A percentile compares a stretch with the other conserved stretches of the same genome.
Conservation (phyloP, 2,888 invertebrate genomes). For the Mythimna pallens region DNA sequence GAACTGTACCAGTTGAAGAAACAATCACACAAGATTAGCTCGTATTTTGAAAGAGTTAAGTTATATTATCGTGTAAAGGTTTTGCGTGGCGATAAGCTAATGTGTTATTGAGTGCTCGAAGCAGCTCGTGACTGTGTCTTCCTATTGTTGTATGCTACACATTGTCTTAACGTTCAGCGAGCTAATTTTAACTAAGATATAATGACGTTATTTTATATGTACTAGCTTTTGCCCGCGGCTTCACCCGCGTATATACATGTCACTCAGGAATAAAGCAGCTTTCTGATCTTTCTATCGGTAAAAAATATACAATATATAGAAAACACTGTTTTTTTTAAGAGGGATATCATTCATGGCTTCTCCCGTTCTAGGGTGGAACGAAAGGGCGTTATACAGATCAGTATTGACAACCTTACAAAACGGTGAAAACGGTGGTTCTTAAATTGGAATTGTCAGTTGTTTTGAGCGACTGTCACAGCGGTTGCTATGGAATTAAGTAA, state of each 20-base stretch:
- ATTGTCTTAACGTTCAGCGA: constrained; percentile 41
- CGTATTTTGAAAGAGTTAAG: constrained; percentile 20
- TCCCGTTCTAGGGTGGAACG: no score
- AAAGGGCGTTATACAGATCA: no score
- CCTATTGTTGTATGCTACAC: constrained; percentile 59
- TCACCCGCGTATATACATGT: no score
- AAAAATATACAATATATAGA: no score
- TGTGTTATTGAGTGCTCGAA: constrained; percentile 47
- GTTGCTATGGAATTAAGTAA: no score
- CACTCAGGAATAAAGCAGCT: no score
- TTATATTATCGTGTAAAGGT: constrained; percentile 18
- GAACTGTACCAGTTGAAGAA: constrained; percentile 28
- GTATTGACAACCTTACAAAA: neutral
- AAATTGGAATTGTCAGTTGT: neutral
- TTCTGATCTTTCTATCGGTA: no score
- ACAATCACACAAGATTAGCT: constrained; percentile 8
- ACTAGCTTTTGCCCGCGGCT: no score
- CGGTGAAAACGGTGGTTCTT: no score
- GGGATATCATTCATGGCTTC: no score
- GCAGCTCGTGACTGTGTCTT: constrained; percentile 64
- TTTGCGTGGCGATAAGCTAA: constrained; percentile 54
- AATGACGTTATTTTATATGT: neutral
- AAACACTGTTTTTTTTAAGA: no score
- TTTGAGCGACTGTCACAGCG: neutral
- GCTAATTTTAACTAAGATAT: constrained; percentile 9